phyloP scores from a whole-genome alignment of 1,140 invertebrate genomes.

The Trypoxylus dichotomus region DNA sequence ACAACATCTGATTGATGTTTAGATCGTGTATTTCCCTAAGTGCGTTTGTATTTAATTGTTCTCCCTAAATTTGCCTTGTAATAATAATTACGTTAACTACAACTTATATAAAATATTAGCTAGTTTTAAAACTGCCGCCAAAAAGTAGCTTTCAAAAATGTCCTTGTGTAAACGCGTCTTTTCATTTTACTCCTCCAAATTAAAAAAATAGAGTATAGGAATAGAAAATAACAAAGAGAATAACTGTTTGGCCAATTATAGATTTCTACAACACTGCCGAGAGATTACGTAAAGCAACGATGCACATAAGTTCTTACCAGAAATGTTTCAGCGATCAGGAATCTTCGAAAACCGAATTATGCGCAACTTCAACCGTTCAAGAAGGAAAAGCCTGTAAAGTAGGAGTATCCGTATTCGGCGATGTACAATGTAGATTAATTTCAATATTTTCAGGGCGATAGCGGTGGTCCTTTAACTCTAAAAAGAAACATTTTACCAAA shows the following conservation, averaged over 20 bases:
- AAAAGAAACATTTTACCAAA: constrained; percentile 42
- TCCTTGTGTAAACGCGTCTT: too few relatives aligned
- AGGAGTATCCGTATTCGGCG: background rate
- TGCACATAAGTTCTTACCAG: constrained; percentile 44
- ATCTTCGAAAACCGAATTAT: constrained; percentile 41
- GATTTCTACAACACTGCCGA: constrained; percentile 47
- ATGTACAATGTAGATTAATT: background rate
- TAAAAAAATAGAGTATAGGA: too few relatives aligned
- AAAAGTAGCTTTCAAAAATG: too few relatives aligned
- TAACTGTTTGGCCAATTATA: constrained; percentile 32
- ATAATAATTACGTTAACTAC: too few relatives aligned
- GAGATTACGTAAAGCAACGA: constrained; percentile 45
- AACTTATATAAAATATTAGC: too few relatives aligned
- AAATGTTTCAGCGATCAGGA: constrained; percentile 43
- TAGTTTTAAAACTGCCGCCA: too few relatives aligned
- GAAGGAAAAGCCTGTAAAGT: constrained; percentile 53
- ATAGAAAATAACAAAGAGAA: too few relatives aligned
- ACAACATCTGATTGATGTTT: too few relatives aligned
- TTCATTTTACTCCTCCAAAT: too few relatives aligned
- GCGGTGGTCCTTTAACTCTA: constrained; percentile 48
- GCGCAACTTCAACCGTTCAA: constrained; percentile 47
- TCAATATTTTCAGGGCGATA: constrained; percentile 47
- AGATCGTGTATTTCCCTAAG: too few relatives aligned
- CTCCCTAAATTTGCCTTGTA: too few relatives aligned
- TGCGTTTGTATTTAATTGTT: too few relatives aligned